A percentile compares a stretch with the other conserved stretches of the same genome.
These are phyloP conservation scores for Catocala sponsa DNA, from an alignment of 2,888 invertebrate genomes.

Conservation along the genomic window DNA sequence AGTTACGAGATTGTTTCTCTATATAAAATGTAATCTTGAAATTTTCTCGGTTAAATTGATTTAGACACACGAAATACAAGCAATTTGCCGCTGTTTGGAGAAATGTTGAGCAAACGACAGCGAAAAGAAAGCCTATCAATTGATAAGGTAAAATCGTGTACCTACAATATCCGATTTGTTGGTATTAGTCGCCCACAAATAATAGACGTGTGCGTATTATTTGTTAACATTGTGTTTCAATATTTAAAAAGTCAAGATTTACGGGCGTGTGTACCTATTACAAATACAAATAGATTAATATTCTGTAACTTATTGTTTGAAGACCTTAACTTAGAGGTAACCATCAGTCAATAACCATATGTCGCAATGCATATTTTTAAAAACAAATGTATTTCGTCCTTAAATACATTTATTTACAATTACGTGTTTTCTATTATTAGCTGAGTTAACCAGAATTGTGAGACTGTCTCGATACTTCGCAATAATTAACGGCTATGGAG, in stretches of 20 bases:
- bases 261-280: constrained; percentile 15
- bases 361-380: constrained; percentile 15
- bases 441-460: constrained; percentile 9
- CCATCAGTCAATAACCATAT: constrained; percentile 11
- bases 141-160: constrained; percentile 37
- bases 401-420: not conserved
- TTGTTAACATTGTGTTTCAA: constrained; percentile 17
- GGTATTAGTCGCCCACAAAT: constrained; percentile 21
- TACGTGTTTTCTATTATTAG: constrained; percentile 12
- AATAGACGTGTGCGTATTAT: constrained; percentile 2
- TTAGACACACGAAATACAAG: constrained; percentile 23
- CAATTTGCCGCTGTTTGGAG: constrained; percentile 44
- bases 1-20: not conserved
- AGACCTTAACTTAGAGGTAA: constrained; percentile 22
- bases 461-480: constrained; percentile 12
- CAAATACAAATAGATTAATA: constrained; percentile 30
- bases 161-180: constrained; percentile 23
- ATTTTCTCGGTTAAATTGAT: constrained; percentile 24
- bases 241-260: constrained; percentile 37
- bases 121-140: constrained; percentile 46
- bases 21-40: constrained; percentile 11
- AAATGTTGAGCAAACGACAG: constrained; percentile 30
- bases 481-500: constrained; percentile 21
- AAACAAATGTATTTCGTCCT: not conserved
- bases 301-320: constrained; percentile 23